These are phyloP conservation scores for Holacanthella duospinosa DNA, from an alignment of 2,888 invertebrate genomes.

Conservation along the genomic window DNA sequence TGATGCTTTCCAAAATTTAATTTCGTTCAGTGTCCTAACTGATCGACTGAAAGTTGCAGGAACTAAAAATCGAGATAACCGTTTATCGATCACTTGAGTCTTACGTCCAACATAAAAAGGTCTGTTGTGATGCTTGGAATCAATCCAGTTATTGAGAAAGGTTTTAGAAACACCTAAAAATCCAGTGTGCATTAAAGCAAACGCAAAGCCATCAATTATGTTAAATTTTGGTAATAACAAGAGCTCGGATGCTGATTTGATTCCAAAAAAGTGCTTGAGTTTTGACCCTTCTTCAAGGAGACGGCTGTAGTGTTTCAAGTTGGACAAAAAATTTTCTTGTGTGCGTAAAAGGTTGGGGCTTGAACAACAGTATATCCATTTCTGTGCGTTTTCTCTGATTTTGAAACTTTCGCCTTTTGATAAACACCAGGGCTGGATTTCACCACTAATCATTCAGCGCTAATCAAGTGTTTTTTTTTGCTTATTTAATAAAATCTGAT, in stretches of 20 bases:
- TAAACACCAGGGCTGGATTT: no score
- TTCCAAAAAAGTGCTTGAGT: neutral
- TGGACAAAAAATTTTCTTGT: neutral
- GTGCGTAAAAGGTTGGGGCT: neutral
- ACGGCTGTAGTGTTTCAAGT: neutral
- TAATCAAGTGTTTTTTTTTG: no score
- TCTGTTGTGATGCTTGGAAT: neutral
- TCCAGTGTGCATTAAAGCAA: conserved; percentile 4
- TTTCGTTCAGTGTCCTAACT: neutral
- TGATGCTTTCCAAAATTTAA: conserved; percentile 8
- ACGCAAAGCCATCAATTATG: conserved; percentile 2
- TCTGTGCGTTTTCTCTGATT: neutral
- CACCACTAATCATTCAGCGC: no score
- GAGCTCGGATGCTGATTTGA: neutral
- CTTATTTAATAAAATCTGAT: no score
- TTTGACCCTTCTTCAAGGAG: neutral
- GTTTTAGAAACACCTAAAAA: neutral
- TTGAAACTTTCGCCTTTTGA: conserved; percentile 10
- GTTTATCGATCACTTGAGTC: neutral
- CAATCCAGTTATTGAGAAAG: neutral
- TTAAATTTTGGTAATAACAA: neutral
- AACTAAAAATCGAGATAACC: neutral
- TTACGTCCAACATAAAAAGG: neutral
- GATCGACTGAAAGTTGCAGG: neutral
- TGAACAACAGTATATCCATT: neutral